Evolutionary conservation across 2,888 invertebrate genomes (phyloP).

Genomic region (Ormyrus nitidulus): DNA sequence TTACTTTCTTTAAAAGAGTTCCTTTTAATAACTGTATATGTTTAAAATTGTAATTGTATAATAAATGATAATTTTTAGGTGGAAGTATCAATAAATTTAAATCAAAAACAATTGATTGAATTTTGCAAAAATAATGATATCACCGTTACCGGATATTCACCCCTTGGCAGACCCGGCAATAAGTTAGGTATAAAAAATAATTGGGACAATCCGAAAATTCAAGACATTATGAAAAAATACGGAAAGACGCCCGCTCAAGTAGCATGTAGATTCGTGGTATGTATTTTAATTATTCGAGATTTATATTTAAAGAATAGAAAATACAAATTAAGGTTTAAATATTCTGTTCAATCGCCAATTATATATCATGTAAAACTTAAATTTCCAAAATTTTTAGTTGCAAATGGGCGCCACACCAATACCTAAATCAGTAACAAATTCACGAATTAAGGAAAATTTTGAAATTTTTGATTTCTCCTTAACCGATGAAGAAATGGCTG

Average conservation of each 20-base stretch:
- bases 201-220: constrained; percentile 75
- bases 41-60: neutral
- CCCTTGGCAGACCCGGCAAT: constrained; percentile 86
- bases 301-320: neutral
- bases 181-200: constrained; percentile 52
- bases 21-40: too few relatives aligned
- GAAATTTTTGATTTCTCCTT: constrained; percentile 81
- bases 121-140: constrained; percentile 83
- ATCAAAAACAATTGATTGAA: constrained; percentile 82
- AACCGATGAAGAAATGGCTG: neutral
- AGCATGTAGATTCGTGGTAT: constrained; percentile 80
- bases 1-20: too few relatives aligned
- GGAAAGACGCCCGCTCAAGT: constrained; percentile 83
- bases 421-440: constrained; percentile 81
- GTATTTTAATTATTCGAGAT: constrained; percentile 47
- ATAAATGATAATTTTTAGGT: constrained; percentile 78
- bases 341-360: too few relatives aligned
- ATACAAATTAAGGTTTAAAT: too few relatives aligned
- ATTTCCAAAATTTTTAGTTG: constrained; percentile 56
- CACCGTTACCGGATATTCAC: constrained; percentile 87
- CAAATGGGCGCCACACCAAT: constrained; percentile 77
- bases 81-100: constrained; percentile 87
- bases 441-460: constrained; percentile 80
- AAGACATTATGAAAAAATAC: constrained; percentile 80
- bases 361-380: neutral